These are phyloP conservation scores for Heliornis fulica DNA, from an alignment of 2,113 vertebrate species.

Conservation along the genomic window DNA sequence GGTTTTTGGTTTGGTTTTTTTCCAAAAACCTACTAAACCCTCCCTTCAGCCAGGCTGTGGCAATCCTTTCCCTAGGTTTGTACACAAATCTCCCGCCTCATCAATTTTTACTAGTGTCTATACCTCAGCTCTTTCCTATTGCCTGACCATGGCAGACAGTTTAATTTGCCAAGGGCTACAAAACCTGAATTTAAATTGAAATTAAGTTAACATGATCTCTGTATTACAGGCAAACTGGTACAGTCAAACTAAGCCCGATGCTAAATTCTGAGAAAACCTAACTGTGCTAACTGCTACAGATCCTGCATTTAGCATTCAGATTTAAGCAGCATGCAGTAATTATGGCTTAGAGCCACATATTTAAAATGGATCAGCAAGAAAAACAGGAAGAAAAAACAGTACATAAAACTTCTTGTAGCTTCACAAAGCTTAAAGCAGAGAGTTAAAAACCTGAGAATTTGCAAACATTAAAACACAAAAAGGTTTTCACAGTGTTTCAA, in stretches of 20 bases:
- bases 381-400: not conserved
- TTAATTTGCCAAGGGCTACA: not conserved
- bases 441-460: not conserved
- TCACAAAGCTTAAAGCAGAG: not conserved
- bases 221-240: not conserved
- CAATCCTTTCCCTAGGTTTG: not conserved
- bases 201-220: not conserved
- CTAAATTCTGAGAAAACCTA: not conserved
- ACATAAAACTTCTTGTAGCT: not conserved
- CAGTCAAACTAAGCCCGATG: not conserved
- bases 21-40: not conserved
- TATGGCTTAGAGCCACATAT: not conserved
- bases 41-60: not conserved
- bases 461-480: not conserved
- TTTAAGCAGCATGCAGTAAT: constrained; percentile 30
- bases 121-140: not conserved
- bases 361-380: constrained; percentile 6
- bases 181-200: not conserved
- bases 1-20: not conserved
- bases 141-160: not conserved
- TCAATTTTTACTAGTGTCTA: not conserved
- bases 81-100: not conserved
- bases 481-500: not conserved
- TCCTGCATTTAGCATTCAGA: constrained; percentile 12
- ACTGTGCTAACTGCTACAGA: not conserved